A percentile compares a stretch with the other conserved stretches of the same genome.
phyloP scores from a whole-genome alignment of 2,888 invertebrate genomes.

The Chymomyza procnemis region DNA sequence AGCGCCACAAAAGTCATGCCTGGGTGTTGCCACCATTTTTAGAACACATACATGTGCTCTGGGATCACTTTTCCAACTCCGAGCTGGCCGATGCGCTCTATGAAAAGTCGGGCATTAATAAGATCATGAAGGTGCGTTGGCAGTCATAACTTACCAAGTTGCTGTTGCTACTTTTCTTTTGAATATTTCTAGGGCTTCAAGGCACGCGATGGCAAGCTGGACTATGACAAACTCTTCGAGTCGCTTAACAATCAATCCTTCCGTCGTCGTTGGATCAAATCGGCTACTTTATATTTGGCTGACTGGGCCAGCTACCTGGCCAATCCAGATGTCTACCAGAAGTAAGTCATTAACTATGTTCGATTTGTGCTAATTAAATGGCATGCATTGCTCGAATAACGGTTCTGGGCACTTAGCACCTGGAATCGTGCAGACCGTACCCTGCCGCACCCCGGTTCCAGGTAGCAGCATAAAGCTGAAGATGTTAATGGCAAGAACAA shows the following conservation, averaged over 20 bases:
- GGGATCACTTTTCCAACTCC: slow-evolving; percentile 89
- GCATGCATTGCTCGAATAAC: slow-evolving; percentile 57
- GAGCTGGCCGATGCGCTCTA: slow-evolving; percentile 87
- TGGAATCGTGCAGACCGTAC: background rate
- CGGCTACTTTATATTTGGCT: slow-evolving; percentile 86
- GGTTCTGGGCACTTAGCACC: slow-evolving; percentile 57
- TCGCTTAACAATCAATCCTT: slow-evolving; percentile 89
- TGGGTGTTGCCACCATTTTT: slow-evolving; percentile 85
- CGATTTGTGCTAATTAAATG: slow-evolving; percentile 46
- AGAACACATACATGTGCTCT: slow-evolving; percentile 85
- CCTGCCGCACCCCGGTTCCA: background rate
- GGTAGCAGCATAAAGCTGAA: background rate
- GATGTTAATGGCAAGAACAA: background rate
- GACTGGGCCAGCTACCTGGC: slow-evolving; percentile 86
- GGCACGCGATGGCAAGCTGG: slow-evolving; percentile 84
- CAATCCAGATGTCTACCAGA: slow-evolving; percentile 87
- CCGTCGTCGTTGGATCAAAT: slow-evolving; percentile 88
- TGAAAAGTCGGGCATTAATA: slow-evolving; percentile 86
- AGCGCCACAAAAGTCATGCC: slow-evolving; percentile 85
- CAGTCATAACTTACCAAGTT: background rate
- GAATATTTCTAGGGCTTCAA: slow-evolving; percentile 80
- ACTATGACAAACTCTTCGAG: slow-evolving; percentile 86
- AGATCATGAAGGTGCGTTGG: slow-evolving; percentile 81
- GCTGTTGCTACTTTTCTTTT: background rate
- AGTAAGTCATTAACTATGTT: slow-evolving; percentile 79